Evolutionary conservation across 2,797 vertebrate genomes (phyloP).

Genomic region (Petrocephalus sullivani): DNA sequence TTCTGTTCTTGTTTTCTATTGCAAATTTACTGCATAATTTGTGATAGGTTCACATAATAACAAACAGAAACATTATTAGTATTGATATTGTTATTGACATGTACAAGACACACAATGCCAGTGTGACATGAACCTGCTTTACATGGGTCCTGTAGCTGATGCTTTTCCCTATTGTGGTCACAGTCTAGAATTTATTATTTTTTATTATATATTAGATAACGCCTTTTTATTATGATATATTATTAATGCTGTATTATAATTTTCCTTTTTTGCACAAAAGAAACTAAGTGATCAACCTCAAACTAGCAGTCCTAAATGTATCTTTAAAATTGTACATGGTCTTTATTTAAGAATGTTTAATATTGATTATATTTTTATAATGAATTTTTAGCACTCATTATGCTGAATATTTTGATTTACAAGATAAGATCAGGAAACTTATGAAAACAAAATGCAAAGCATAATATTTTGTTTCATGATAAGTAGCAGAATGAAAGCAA

Average conservation of each 20-base stretch:
- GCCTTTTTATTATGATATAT: neutral
- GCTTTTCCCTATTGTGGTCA: neutral
- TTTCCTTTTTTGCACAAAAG: neutral
- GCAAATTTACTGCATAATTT: neutral
- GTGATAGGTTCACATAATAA: neutral
- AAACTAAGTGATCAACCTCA: neutral
- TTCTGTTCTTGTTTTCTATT: slow-evolving; percentile 2
- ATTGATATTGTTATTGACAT: neutral
- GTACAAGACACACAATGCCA: neutral
- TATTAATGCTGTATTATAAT: neutral
- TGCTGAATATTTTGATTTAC: neutral
- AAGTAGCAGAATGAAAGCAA: neutral
- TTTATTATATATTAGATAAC: neutral
- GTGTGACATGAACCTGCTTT: neutral
- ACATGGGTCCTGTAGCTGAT: neutral
- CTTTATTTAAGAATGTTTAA: neutral
- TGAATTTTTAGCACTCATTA: neutral
- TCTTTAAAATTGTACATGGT: neutral
- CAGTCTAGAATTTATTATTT: neutral
- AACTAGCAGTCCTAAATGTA: neutral
- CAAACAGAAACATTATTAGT: neutral
- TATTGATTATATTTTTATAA: no score
- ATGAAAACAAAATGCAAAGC: neutral
- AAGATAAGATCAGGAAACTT: neutral
- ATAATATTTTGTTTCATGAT: neutral